Conservation (phyloP, 1,140 invertebrate genomes). For the Monomorium pharaonis region DNA sequence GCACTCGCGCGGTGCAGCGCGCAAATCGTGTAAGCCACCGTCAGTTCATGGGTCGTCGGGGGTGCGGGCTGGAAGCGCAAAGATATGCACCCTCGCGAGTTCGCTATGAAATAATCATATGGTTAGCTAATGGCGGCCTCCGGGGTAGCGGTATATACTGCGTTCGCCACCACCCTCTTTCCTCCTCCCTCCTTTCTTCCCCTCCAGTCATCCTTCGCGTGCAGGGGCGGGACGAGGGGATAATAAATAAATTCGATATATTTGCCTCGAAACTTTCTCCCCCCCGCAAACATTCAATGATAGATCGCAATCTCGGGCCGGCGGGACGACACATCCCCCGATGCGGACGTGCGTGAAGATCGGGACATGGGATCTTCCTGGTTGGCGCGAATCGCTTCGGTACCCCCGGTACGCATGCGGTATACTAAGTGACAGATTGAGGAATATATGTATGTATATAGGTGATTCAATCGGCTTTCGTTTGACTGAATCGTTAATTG, state of each 20-base stretch:
- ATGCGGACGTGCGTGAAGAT: slow-evolving; percentile 69
- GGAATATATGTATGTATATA: not conserved
- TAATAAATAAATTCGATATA: slow-evolving; percentile 85
- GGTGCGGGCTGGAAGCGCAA: slow-evolving; percentile 67
- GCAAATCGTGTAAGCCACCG: slow-evolving; percentile 61
- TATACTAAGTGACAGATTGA: slow-evolving; percentile 19
- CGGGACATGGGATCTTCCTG: slow-evolving; percentile 63
- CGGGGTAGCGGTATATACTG: slow-evolving; percentile 71
- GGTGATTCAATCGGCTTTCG: not conserved
- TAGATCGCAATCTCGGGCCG: slow-evolving; percentile 80
- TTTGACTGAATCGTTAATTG: slow-evolving; percentile 7
- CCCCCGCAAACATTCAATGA: slow-evolving; percentile 84
- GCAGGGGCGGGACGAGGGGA: slow-evolving; percentile 66
- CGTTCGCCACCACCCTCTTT: slow-evolving; percentile 70
- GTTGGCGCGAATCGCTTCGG: slow-evolving; percentile 43
- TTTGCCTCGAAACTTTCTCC: slow-evolving; percentile 72
- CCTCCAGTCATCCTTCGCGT: slow-evolving; percentile 15
- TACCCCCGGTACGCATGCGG: not conserved
- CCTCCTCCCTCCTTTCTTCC: slow-evolving; percentile 65
- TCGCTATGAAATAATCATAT: slow-evolving; percentile 85
- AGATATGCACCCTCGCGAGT: slow-evolving; percentile 82
- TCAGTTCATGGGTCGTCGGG: not conserved
- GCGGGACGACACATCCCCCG: slow-evolving; percentile 53
- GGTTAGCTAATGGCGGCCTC: slow-evolving; percentile 83
- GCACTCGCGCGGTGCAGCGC: slow-evolving; percentile 50